These are phyloP conservation scores for Cyclopterus lumpus DNA, from an alignment of 2,797 vertebrate species.

Conservation along the genomic window DNA sequence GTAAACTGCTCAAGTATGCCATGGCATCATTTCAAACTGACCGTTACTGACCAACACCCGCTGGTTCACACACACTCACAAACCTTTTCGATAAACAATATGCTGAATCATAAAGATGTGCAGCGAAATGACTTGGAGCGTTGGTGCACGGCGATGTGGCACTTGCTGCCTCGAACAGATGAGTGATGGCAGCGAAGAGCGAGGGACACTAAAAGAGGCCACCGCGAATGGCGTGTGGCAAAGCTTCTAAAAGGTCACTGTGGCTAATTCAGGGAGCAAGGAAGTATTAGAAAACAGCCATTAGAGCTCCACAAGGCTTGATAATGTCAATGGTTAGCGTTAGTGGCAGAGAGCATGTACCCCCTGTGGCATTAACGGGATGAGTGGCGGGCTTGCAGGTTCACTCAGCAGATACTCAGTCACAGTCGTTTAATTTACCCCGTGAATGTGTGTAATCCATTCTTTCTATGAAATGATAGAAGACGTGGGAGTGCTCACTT, in stretches of 20 bases:
- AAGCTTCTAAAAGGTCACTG: constrained; percentile 64
- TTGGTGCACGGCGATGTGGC: neutral
- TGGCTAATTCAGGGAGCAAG: constrained; percentile 63
- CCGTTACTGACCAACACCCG: constrained; percentile 11
- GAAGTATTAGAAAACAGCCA: constrained; percentile 59
- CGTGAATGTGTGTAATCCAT: constrained; percentile 23
- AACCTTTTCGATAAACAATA: constrained; percentile 29
- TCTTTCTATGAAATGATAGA: constrained; percentile 18
- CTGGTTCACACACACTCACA: neutral
- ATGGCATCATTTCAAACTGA: constrained; percentile 34
- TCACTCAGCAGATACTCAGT: constrained; percentile 44
- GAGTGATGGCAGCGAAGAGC: constrained; percentile 37
- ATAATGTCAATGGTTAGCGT: constrained; percentile 58
- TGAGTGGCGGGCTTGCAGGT: constrained; percentile 28
- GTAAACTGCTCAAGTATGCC: constrained; percentile 4
- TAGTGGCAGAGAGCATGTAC: constrained; percentile 40
- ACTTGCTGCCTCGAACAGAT: constrained; percentile 28
- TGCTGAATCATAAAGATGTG: constrained; percentile 26
- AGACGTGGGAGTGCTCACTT: constrained; percentile 5
- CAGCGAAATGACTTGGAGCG: constrained; percentile 42
- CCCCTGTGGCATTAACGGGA: constrained; percentile 30
- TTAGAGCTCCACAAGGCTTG: constrained; percentile 63
- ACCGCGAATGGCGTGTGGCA: constrained; percentile 41
- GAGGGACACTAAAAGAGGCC: constrained; percentile 53
- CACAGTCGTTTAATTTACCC: constrained; percentile 34